Conservation (phyloP, 2,888 invertebrate species). For the Prenolepis imparis region DNA sequence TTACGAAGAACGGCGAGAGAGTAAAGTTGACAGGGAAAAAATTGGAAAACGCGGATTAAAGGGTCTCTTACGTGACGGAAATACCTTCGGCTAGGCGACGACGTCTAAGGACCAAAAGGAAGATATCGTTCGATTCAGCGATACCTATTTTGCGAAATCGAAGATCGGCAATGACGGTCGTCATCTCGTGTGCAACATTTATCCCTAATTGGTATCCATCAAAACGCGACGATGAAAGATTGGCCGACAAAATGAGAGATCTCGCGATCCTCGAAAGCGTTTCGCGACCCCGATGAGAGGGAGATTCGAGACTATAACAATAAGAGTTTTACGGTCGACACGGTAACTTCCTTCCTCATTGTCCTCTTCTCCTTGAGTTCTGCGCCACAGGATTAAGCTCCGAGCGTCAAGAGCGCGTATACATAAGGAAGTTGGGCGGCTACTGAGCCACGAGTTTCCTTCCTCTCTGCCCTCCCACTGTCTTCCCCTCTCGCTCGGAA, state of each 20-base stretch:
- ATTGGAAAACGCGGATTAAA: slow-evolving; percentile 78
- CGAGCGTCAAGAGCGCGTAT: slow-evolving; percentile 57
- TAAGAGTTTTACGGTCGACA: slow-evolving; percentile 56
- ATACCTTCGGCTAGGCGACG: slow-evolving; percentile 37
- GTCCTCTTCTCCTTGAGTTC: slow-evolving; percentile 23
- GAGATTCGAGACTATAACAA: slow-evolving; percentile 10
- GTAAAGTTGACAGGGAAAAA: slow-evolving; percentile 76
- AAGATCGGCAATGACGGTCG: neutral
- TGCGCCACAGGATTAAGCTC: slow-evolving; percentile 66
- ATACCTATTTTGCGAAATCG: neutral
- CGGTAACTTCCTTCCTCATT: slow-evolving; percentile 62
- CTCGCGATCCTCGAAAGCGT: neutral
- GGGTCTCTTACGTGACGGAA: slow-evolving; percentile 66
- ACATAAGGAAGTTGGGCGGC: slow-evolving; percentile 62
- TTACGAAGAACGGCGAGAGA: slow-evolving; percentile 40
- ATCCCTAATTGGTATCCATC: slow-evolving; percentile 20
- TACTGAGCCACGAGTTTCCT: slow-evolving; percentile 66
- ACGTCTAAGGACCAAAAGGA: slow-evolving; percentile 33
- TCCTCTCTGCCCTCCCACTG: slow-evolving; percentile 35
- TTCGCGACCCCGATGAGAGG: slow-evolving; percentile 7
- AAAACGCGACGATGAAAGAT: neutral
- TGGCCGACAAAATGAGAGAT: neutral
- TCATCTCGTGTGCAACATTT: neutral
- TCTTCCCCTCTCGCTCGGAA: slow-evolving; percentile 40
- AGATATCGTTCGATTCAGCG: slow-evolving; percentile 27